Evolutionary conservation across 2,113 vertebrate species (phyloP), one percentile per base, ranked within the genome.

Genomic region (Heterochromis multidens): DNA sequence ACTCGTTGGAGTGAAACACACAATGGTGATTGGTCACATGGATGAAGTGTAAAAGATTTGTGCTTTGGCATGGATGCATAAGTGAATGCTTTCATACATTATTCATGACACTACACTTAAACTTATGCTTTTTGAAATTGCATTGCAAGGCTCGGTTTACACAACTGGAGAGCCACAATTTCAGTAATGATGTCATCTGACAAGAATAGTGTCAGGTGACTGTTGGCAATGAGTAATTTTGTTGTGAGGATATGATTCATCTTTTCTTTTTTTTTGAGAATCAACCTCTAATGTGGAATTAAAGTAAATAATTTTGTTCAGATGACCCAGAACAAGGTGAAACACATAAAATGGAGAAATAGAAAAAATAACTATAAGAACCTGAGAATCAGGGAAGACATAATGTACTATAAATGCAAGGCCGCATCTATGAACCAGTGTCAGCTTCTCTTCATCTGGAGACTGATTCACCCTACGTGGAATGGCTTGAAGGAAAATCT

Each of bases 31-130:
- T 59, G 35, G 84, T 80, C 87, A 84, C 16, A 21, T 4, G 21
- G 63, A 87, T 74, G 58, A 87, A 81, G 89, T 87, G 84, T 74
- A 83, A 91, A 93, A 89, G 43, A 78, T 82, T 84, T 84, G 6
- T 31, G 33, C 60, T 43, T 87, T 52, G 46, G 43, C 37, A 79
- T 60, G 77, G 43, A 46, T 31, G 29, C 27, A n/a, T 27, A 37
- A 62, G 25, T 11, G 23, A 27, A 63, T 27, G 29, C 37, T 23
- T 35, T 46, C 40, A 88, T 93, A 33, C 62, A 91, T 91, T 87
- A 90, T 89, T 89, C 83, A 85, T 81, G 77, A 29, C 77, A 57
- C 81, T 23, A 19, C 52, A 27, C 6, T 29, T n/a, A 49, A 77
- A 77, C 14, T 35, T 59, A 77, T 17, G 60, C 46, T 49, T 89